phyloP scores from a whole-genome alignment of 2,797 vertebrate species.

The Platyrinchus mystaceus region DNA sequence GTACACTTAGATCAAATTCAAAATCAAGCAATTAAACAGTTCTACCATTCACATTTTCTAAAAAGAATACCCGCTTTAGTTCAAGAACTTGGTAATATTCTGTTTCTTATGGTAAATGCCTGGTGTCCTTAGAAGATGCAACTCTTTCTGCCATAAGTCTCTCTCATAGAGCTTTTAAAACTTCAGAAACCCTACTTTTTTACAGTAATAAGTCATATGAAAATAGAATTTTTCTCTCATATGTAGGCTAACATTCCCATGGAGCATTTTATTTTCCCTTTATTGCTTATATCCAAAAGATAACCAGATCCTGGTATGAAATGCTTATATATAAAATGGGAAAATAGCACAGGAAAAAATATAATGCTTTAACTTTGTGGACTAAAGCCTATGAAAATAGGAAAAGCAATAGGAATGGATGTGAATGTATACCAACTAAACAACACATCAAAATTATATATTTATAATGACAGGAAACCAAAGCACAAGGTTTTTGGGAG shows the following conservation, averaged over 20 bases:
- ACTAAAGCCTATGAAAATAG: not conserved
- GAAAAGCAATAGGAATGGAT: not conserved
- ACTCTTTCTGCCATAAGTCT: not conserved
- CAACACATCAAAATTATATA: not conserved
- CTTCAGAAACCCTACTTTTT: not conserved
- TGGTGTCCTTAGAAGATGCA: not conserved
- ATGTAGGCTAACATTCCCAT: not conserved
- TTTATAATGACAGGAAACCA: not conserved
- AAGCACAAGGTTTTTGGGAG: not conserved
- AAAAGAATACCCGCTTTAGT: not conserved
- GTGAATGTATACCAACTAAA: not conserved
- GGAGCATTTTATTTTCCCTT: not conserved
- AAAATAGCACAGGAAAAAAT: not conserved
- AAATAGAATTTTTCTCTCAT: not conserved
- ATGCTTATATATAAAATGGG: not conserved
- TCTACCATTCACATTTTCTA: not conserved
- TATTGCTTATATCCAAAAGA: not conserved
- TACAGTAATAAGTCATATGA: not conserved
- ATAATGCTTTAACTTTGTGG: not conserved
- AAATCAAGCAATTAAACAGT: not conserved
- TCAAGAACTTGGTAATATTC: not conserved
- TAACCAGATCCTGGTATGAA: not conserved
- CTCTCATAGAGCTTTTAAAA: not conserved
- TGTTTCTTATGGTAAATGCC: not conserved
- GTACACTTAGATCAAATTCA: not conserved